Percentiles rank a stretch among this genome's conserved stretches.
Evolutionary conservation across 2,888 invertebrate species (phyloP).

Genomic region (Nemurella pictetii): DNA sequence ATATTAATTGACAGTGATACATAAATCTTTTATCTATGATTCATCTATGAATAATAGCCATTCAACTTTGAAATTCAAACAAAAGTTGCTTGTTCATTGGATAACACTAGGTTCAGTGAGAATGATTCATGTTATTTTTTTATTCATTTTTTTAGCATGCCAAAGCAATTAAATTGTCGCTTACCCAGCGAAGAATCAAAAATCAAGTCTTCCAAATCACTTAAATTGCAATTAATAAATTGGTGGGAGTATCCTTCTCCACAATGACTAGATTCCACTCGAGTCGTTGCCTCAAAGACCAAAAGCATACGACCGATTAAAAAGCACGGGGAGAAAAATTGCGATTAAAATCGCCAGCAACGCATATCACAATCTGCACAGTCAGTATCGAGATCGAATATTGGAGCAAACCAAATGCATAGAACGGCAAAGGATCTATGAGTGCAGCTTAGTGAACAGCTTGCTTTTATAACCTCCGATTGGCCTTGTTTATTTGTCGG

Average conservation of each 20-base stretch:
- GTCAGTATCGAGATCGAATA: conserved; percentile 7
- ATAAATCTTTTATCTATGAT: no score
- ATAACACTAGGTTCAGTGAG: neutral
- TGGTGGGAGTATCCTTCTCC: conserved; percentile 26
- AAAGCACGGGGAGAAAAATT: conserved; percentile 13
- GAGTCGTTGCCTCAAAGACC: conserved; percentile 8
- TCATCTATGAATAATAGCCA: no score
- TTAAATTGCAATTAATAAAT: neutral
- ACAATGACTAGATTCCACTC: conserved; percentile 32
- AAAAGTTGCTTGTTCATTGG: no score
- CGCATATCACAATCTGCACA: neutral
- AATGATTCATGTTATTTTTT: neutral
- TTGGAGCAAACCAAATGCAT: neutral
- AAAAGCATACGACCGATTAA: conserved; percentile 28
- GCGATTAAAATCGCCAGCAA: neutral
- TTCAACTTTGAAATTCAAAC: no score
- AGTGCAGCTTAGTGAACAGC: neutral
- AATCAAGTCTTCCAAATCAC: conserved; percentile 33
- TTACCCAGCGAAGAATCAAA: conserved; percentile 38
- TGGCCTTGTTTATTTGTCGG: conserved; percentile 20
- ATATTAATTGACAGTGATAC: neutral
- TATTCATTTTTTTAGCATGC: neutral
- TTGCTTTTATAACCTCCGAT: conserved; percentile 4
- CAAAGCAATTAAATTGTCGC: neutral
- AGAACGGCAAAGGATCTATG: conserved; percentile 19